Base-by-base conservation (phyloP, 2,888 invertebrate species). In the Tinea pellionella region DNA sequence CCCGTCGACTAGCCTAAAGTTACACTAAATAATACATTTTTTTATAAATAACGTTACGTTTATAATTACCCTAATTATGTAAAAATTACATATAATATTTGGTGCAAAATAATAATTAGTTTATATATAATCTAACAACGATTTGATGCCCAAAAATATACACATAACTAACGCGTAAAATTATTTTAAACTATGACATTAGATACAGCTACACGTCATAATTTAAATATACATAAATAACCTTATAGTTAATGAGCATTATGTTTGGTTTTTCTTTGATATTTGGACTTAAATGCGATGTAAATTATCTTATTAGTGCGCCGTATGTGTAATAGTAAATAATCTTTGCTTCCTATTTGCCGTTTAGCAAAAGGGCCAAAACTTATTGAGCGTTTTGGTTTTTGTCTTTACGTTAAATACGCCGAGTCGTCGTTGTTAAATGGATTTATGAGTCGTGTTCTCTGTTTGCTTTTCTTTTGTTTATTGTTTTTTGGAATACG, bases 1-100 rank as follows among this genome's bases (percentile, higher is more conserved):
- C 87, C 87, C 87, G 86, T 87, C 87, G 83, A 85, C 84, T 87
- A 79, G 72, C 75, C 80, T 84, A 84, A 65, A 62, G 65, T 65
- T 62, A 62, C 63, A 64, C 24, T 67, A 68, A 71, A 61, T 37
- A 63, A 66, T 42, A 19, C 18, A 59, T 11, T 12, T 19, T 37
- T 37, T 37, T 37, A 37, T 12, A 37, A 37, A 37, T 41, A 41
- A 30, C 4, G 8, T 42, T 41, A 24, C 11, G 7, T 18, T 19
- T 6, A 19, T 11, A 19, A 55, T 19, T 16, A 4, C 55, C 1
- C 2, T 24, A 24, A 18, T 19, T 7, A 37, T 37, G 9, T 37
- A 3, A 53, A 56, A n/a, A 32, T 57, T 47, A 59, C 1, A 47
- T 18, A 47, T 55, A 63, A 19, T 32, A 61, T 65, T 62, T 63